Evolutionary conservation across 2,888 invertebrate species (phyloP).

Genomic region (Hecatera dysodea): DNA sequence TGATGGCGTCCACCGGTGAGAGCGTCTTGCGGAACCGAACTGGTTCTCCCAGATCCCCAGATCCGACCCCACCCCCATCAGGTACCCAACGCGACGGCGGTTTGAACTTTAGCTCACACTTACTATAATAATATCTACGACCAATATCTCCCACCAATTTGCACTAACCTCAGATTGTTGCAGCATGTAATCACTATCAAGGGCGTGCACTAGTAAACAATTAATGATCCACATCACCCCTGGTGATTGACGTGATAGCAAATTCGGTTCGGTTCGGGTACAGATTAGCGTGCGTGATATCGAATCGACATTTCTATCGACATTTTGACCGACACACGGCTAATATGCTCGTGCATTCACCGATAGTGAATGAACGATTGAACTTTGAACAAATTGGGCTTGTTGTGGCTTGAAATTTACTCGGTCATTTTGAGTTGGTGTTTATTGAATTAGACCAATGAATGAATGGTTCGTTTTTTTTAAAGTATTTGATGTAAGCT

Average conservation of each 20-base stretch:
- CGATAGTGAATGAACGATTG: neutral
- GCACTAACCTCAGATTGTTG: constrained; percentile 14
- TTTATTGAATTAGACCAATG: constrained; percentile 7
- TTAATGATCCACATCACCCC: constrained; percentile 11
- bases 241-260: constrained; percentile 22
- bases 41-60: no score
- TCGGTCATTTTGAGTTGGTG: neutral
- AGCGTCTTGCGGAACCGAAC: no score
- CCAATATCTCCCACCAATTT: constrained; percentile 12
- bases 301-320: constrained; percentile 8
- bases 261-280: neutral
- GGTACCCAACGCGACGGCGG: no score
- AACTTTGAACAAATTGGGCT: constrained; percentile 24
- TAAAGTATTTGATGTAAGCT: neutral
- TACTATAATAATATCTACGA: neutral
- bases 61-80: no score
- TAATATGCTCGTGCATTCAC: constrained; percentile 24
- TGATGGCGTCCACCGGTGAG: no score
- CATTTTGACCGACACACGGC: constrained; percentile 14
- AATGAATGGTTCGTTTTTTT: neutral
- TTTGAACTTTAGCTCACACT: no score
- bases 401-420: constrained; percentile 4
- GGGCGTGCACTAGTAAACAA: constrained; percentile 19
- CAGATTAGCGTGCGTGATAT: constrained; percentile 12
- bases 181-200: constrained; percentile 15